Percentiles rank a stretch among this genome's conserved stretches.
These are phyloP conservation scores for Cynaeus angustus DNA, from an alignment of 2,888 invertebrate species.

Conservation along the genomic window DNA sequence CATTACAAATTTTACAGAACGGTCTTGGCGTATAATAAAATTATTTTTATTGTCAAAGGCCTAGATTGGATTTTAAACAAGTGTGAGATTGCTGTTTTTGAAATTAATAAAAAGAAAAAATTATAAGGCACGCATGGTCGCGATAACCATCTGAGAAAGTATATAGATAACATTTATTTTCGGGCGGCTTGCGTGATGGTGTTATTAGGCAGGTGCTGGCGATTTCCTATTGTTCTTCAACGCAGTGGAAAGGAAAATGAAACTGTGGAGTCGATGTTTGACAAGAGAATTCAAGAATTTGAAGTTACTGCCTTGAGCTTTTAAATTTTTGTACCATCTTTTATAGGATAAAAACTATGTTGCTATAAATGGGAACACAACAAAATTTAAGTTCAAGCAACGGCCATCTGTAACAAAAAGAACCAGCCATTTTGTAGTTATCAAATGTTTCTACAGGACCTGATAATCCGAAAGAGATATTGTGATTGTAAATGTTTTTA, in stretches of 20 bases:
- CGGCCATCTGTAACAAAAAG: too few species aligned
- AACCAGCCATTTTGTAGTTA: too few species aligned
- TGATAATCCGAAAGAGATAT: too few species aligned
- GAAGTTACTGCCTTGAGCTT: too few species aligned
- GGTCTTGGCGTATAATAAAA: conserved; percentile 37
- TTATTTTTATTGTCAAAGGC: conserved; percentile 43
- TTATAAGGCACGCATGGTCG: conserved; percentile 14
- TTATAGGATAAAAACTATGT: too few species aligned
- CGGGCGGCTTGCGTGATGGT: conserved; percentile 37
- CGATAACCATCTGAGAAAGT: conserved; percentile 25
- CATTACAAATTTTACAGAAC: conserved; percentile 33
- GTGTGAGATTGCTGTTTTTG: conserved; percentile 31
- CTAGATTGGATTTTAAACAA: conserved; percentile 37
- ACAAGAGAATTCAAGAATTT: too few species aligned
- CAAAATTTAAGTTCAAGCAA: too few species aligned
- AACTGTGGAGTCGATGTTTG: not conserved
- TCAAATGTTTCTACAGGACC: too few species aligned
- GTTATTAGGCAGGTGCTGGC: conserved; percentile 32
- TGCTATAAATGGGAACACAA: too few species aligned
- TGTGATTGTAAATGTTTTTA: too few species aligned
- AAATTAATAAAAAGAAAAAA: conserved; percentile 16
- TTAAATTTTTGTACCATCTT: too few species aligned
- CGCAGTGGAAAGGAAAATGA: not conserved
- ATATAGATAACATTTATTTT: conserved; percentile 32
- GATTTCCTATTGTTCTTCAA: conserved; percentile 32